These are phyloP conservation scores for Callithrix jacchus DNA, from an alignment of 2,113 vertebrate species.

Conservation along the genomic window DNA sequence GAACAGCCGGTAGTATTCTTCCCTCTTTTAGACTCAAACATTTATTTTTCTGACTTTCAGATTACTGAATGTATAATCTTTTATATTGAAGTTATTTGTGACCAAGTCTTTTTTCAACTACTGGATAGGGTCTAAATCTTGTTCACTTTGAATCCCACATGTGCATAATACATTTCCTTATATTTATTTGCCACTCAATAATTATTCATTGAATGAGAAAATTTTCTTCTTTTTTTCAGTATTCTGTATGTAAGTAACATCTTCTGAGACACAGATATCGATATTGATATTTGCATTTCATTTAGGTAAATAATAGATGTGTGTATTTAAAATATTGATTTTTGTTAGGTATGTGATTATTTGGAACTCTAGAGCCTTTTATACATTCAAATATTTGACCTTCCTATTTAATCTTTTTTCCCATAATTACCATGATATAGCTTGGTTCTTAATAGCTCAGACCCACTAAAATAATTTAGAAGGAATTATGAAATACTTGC, in stretches of 20 bases:
- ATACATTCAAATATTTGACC: slow-evolving; percentile 61
- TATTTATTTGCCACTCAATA: neutral
- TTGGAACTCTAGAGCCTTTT: slow-evolving; percentile 8
- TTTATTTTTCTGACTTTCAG: neutral
- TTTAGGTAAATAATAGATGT: neutral
- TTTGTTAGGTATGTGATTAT: slow-evolving; percentile 20
- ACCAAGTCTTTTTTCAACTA: neutral
- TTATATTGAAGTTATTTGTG: neutral
- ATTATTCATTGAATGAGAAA: slow-evolving; percentile 18
- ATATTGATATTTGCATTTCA: slow-evolving; percentile 31
- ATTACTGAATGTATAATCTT: neutral
- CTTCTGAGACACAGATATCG: slow-evolving; percentile 28
- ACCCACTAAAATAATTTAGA: neutral
- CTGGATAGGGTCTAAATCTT: neutral
- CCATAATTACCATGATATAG: neutral
- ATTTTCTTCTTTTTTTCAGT: slow-evolving; percentile 9
- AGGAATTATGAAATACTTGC: neutral
- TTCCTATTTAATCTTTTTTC: neutral
- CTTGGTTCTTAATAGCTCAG: slow-evolving; percentile 39
- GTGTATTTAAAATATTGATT: slow-evolving; percentile 55
- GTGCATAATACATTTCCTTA: neutral
- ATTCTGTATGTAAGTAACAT: neutral
- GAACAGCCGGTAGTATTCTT: neutral
- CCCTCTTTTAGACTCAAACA: neutral
- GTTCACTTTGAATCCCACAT: neutral